Evolutionary conservation across 2,888 invertebrate genomes (phyloP).

Genomic region (Rhyacophila evoluta): DNA sequence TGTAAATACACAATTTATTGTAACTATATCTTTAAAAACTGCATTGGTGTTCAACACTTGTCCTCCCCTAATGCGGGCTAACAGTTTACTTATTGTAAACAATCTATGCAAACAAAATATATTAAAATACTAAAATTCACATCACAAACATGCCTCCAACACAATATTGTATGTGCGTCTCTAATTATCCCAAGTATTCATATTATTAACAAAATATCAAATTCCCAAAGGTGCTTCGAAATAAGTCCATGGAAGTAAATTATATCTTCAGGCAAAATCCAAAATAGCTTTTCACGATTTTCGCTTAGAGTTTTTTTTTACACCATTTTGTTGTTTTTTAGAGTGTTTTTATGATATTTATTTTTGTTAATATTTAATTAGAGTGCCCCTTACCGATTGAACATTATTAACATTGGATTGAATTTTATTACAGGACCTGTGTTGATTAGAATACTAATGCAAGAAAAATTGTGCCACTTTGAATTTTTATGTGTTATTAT

Average conservation of each 20-base stretch:
- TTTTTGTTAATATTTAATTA: conserved; percentile 30
- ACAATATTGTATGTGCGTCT: conserved; percentile 8
- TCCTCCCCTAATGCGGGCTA: background rate
- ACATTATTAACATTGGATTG: conserved; percentile 39
- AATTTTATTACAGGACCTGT: conserved; percentile 25
- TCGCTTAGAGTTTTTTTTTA: conserved; percentile 30
- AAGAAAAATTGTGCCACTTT: conserved; percentile 24
- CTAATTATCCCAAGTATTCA: conserved; percentile 18
- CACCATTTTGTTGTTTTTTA: background rate
- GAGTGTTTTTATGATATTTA: background rate
- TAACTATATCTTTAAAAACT: background rate
- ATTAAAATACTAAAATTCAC: conserved; percentile 22
- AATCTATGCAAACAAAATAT: conserved; percentile 7
- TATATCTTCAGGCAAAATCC: conserved; percentile 31
- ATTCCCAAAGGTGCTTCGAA: conserved; percentile 38
- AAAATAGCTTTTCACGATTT: conserved; percentile 35
- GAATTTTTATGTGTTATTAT: background rate
- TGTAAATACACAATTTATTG: conserved; percentile 17
- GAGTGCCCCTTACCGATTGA: conserved; percentile 48
- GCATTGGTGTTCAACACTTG: conserved; percentile 36
- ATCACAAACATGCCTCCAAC: background rate
- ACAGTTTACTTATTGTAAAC: conserved; percentile 23
- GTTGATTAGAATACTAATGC: conserved; percentile 20
- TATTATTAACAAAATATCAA: too few relatives aligned
- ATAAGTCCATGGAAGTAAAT: conserved; percentile 12